Evolutionary conservation across 2,888 invertebrate species (phyloP).

Genomic region (Dyspetes luteomarginatus): DNA sequence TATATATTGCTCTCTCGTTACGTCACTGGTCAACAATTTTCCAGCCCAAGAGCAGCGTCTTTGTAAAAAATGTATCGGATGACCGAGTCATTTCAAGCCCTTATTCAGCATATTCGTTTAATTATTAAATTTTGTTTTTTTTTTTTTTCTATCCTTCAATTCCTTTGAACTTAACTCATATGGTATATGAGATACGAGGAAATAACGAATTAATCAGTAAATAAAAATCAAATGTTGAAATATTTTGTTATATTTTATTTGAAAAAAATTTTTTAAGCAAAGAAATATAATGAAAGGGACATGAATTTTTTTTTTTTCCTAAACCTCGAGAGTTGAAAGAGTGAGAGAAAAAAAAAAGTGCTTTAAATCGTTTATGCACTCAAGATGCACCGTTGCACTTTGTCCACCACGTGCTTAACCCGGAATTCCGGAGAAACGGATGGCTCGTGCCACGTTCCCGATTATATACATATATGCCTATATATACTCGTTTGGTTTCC

Average conservation of each 20-base stretch:
- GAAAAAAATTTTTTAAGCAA: too few species aligned
- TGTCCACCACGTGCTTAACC: constrained; percentile 39
- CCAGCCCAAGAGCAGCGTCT: constrained; percentile 17
- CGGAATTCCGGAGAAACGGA: constrained; percentile 52
- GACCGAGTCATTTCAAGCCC: background rate
- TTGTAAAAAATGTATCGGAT: constrained; percentile 42
- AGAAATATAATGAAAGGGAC: background rate
- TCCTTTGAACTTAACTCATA: background rate
- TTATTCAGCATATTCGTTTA: background rate
- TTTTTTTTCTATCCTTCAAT: constrained; percentile 29
- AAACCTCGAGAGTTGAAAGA: too few species aligned
- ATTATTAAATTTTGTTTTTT: constrained; percentile 29
- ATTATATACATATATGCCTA: background rate
- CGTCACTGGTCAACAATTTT: constrained; percentile 53
- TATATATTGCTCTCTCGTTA: constrained; percentile 28
- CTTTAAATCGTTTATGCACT: background rate
- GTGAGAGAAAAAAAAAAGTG: constrained; percentile 5
- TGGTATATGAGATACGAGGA: too few species aligned
- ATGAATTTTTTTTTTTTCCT: too few species aligned
- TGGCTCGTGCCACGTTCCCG: constrained; percentile 8
- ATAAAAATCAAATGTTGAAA: too few species aligned
- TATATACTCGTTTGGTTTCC: constrained; percentile 29
- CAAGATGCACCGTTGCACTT: constrained; percentile 55
- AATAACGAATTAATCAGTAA: too few species aligned
- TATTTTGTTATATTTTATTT: too few species aligned